Conservation (phyloP, 2,797 vertebrate genomes). For the Xiphorhynchus erythropygius region DNA sequence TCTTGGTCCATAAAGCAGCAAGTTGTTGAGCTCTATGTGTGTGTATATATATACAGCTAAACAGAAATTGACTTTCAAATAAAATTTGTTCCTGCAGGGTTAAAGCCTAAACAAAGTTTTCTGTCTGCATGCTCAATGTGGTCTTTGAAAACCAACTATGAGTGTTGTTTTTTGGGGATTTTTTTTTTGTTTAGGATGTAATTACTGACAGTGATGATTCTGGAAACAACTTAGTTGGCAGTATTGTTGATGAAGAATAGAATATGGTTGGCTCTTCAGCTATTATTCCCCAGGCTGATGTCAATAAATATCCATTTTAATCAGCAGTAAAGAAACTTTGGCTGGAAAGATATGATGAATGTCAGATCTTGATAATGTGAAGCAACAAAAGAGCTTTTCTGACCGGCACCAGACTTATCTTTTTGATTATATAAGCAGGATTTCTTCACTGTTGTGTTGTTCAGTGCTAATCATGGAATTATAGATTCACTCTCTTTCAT, state of each 20-base stretch:
- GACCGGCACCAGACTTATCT: conserved; percentile 14
- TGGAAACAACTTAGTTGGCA: conserved; percentile 67
- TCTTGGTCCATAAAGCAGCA: neutral
- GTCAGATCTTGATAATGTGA: conserved; percentile 58
- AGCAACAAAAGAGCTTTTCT: conserved; percentile 47
- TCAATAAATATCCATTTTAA: conserved; percentile 70
- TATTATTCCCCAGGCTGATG: conserved; percentile 62
- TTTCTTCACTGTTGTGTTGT: conserved; percentile 38
- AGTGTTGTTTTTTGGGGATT: neutral
- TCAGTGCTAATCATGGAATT: conserved; percentile 42
- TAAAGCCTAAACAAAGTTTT: conserved; percentile 20
- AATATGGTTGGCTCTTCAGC: conserved; percentile 58
- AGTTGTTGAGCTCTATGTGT: neutral
- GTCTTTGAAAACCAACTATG: conserved; percentile 41
- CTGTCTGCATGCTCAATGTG: conserved; percentile 23
- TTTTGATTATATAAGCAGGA: conserved; percentile 60
- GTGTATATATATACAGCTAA: neutral
- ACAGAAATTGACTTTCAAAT: conserved; percentile 33
- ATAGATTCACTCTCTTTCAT: conserved; percentile 18
- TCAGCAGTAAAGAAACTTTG: conserved; percentile 65
- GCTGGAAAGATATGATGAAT: conserved; percentile 53
- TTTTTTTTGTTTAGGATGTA: conserved; percentile 53
- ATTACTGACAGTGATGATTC: conserved; percentile 64
- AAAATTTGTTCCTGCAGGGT: conserved; percentile 27
- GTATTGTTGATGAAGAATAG: conserved; percentile 61